Base-by-base conservation (phyloP, 2,888 invertebrate species). In the Pegoplata infirma region DNA sequence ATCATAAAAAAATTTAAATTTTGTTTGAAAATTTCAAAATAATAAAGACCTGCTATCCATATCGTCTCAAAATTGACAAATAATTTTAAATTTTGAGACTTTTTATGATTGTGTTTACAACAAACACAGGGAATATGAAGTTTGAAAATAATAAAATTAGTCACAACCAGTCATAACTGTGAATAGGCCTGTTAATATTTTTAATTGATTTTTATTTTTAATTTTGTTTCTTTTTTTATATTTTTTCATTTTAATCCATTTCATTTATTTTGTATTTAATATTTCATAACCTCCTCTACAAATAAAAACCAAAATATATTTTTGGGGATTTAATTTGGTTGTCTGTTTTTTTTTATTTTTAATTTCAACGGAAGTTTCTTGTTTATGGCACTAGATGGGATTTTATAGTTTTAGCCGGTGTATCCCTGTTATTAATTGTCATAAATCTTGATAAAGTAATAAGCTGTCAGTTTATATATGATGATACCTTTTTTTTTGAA, bases 391-490 rank as follows among this genome's bases (percentile, higher is more conserved):
- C 36, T 40, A 64, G 40, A 16, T 56, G 16, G 3, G 55, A 8
- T 61, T 56, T n/a, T n/a, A 40, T 40, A 40, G 36, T 40, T 61
- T 44, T 63, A 61, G 68, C 71, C 53, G 64, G 68, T 32, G 73
- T 73, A 81, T 81, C 80, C 87, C 88, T 88, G 85, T 88, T 88
- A 88, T 88, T 88, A 88, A 86, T 87, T 88, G 88, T 84, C 86
- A 88, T 88, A 88, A 88, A 88, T 88, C 88, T 88, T 85, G 86
- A 85, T 85, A 83, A 85, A 84, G 83, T 85, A 83, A 85, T 85
- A 86, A 84, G 84, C 80, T 82, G 82, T 82, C 83, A 82, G 74
- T 64, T 64, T n/a, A 59, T 21, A 8, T 10, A 53, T 55, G 5
- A 67, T 61, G 46, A 21, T 51, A 23, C 40, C 28, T 61, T 49